These are phyloP conservation scores for Triplophysa tibetana DNA, from an alignment of 2,113 vertebrate species.

Conservation along the genomic window DNA sequence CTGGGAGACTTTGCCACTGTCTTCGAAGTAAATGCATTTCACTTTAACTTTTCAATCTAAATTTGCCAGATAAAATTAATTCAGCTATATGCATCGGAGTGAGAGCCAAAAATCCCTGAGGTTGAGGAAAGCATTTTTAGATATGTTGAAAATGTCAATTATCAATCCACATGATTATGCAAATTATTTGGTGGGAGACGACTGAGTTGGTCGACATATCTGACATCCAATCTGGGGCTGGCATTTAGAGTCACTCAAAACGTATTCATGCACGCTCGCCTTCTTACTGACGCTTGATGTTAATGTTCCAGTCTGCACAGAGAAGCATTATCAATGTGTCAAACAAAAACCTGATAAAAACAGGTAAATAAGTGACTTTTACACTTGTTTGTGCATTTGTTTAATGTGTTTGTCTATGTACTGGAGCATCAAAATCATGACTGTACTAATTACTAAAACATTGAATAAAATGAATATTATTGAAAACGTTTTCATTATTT, in stretches of 20 bases:
- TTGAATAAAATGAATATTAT: no score
- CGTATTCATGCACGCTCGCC: conserved; percentile 13
- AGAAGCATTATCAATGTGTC: conserved; percentile 15
- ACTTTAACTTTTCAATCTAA: conserved; percentile 63
- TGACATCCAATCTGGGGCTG: conserved; percentile 11
- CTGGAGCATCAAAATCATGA: no score
- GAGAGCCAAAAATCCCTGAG: conserved; percentile 56
- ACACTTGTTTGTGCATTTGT: neutral
- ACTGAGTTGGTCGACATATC: conserved; percentile 22
- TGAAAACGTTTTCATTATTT: no score
- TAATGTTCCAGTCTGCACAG: neutral
- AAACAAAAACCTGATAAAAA: conserved; percentile 5
- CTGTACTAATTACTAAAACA: no score
- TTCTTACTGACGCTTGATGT: conserved; percentile 24
- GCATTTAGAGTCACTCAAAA: conserved; percentile 39
- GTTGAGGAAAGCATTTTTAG: conserved; percentile 44
- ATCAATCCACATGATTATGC: conserved; percentile 46
- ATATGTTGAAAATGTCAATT: conserved; percentile 55
- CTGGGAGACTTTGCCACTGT: conserved; percentile 57
- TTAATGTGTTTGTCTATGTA: neutral
- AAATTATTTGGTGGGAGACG: conserved; percentile 21
- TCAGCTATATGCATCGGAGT: conserved; percentile 61
- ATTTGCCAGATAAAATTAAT: conserved; percentile 62
- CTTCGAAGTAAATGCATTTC: conserved; percentile 65
- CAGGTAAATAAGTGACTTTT: neutral